Evolutionary conservation across 2,113 vertebrate genomes (phyloP).

Genomic region (Menura novaehollandiae): DNA sequence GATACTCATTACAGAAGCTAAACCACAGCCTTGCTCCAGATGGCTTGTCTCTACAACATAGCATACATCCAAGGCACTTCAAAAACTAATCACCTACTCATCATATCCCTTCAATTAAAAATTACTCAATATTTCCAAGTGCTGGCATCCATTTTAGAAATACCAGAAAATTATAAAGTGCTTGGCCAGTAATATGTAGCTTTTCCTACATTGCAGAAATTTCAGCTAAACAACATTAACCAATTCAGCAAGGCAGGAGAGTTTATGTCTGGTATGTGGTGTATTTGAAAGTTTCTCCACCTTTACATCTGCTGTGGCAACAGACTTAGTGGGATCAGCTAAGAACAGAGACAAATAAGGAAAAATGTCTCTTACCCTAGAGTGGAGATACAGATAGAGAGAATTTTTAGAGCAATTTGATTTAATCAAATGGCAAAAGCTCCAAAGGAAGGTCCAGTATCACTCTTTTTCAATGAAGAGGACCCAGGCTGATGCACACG

Average conservation of each 20-base stretch:
- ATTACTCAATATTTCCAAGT: conserved; percentile 38
- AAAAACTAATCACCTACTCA: conserved; percentile 36
- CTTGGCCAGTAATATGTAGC: not conserved
- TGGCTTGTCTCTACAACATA: conserved; percentile 26
- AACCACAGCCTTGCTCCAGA: conserved; percentile 23
- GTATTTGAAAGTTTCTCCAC: not conserved
- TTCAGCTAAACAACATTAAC: not conserved
- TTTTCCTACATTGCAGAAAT: not conserved
- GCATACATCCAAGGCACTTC: conserved; percentile 16
- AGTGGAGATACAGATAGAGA: not conserved
- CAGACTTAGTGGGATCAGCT: not conserved
- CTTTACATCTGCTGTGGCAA: not conserved
- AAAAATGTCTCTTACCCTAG: not conserved
- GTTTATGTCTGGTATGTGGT: not conserved
- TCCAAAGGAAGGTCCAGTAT: not conserved
- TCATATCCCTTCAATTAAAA: conserved; percentile 43
- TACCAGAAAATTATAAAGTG: not conserved
- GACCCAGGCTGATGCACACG: fast-evolving
- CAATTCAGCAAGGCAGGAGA: not conserved
- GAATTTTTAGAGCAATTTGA: not conserved
- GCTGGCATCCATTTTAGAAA: conserved; percentile 19
- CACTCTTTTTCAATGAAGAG: not conserved
- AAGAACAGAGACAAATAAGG: not conserved
- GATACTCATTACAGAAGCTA: conserved; percentile 9
- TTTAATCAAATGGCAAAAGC: not conserved